Conservation (phyloP, 2,888 invertebrate genomes). For the Caradrina kadenii region DNA sequence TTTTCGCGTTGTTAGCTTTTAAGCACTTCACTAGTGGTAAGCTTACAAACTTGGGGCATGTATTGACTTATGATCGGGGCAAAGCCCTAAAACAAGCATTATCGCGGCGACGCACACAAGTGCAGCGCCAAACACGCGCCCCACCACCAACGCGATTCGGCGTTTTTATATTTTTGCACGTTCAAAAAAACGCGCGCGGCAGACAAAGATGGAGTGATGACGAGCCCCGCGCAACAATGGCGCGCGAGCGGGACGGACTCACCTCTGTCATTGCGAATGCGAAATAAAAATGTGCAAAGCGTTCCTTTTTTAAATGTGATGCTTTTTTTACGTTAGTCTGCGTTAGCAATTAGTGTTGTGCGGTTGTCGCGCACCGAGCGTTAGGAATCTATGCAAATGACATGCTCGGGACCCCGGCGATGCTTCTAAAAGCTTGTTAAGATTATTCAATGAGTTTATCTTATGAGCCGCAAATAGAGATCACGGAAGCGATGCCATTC, state of each 20-base stretch:
- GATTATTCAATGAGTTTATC: constrained; percentile 72
- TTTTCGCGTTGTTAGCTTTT: constrained; percentile 63
- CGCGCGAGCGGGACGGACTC: constrained; percentile 85
- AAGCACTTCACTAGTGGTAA: constrained; percentile 59
- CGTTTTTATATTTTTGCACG: constrained; percentile 90
- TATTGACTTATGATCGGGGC: constrained; percentile 90
- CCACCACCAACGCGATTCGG: constrained; percentile 85
- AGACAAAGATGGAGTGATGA: constrained; percentile 90
- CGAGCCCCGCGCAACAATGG: constrained; percentile 85
- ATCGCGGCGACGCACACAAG: constrained; percentile 83
- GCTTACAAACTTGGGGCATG: constrained; percentile 69
- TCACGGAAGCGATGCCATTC: constrained; percentile 80
- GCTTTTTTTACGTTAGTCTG: constrained; percentile 90
- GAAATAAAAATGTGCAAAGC: constrained; percentile 90
- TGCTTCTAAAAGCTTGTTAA: constrained; percentile 79
- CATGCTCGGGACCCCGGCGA: constrained; percentile 67
- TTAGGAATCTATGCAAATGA: constrained; percentile 86
- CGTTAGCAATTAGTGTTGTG: constrained; percentile 90
- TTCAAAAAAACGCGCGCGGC: constrained; percentile 87
- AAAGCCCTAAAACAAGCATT: constrained; percentile 88
- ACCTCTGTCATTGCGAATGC: constrained; percentile 86
- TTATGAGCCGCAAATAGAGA: constrained; percentile 69
- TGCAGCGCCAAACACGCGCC: constrained; percentile 77
- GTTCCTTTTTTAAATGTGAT: constrained; percentile 89
- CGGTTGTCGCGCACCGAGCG: constrained; percentile 83